phyloP scores from a whole-genome alignment of 1,140 invertebrate genomes.

The Cotesia vestalis region DNA sequence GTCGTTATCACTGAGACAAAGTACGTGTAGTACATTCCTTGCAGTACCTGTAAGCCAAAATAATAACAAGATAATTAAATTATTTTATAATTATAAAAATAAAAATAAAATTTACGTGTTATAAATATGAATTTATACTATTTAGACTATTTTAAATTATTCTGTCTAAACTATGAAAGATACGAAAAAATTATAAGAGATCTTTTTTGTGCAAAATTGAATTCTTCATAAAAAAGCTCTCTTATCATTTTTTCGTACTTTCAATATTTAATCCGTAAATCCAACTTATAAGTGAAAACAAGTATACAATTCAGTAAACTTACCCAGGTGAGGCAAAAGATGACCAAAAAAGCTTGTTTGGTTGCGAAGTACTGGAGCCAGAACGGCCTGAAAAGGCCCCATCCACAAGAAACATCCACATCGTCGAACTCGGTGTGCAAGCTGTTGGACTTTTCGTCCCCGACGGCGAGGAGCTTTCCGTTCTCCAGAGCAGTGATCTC shows the following conservation, averaged over 20 bases:
- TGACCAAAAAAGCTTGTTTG: conserved; percentile 87
- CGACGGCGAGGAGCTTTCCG: conserved; percentile 48
- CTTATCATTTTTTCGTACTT: no score
- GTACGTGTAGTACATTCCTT: conserved; percentile 95
- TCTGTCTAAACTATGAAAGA: no score
- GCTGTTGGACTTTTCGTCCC: conserved; percentile 54
- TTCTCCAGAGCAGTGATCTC: conserved; percentile 50
- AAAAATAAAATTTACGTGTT: no score
- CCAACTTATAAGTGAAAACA: no score
- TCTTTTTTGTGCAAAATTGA: no score
- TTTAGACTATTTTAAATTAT: no score
- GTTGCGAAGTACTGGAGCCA: conserved; percentile 84
- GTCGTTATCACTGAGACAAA: conserved; percentile 97
- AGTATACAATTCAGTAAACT: conserved; percentile 24
- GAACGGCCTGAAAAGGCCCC: conserved; percentile 74
- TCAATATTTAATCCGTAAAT: no score
- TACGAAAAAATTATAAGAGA: no score
- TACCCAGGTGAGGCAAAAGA: conserved; percentile 87
- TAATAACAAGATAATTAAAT: conserved; percentile 13
- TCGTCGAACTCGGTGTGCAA: conserved; percentile 61
- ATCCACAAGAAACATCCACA: conserved; percentile 71
- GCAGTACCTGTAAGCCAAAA: conserved; percentile 69
- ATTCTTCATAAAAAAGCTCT: no score
- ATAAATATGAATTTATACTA: no score
- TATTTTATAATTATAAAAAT: not conserved